A percentile compares a stretch with the other conserved stretches of the same genome.
Evolutionary conservation across 2,888 invertebrate species (phyloP).

Genomic region (Tipula confusa): DNA sequence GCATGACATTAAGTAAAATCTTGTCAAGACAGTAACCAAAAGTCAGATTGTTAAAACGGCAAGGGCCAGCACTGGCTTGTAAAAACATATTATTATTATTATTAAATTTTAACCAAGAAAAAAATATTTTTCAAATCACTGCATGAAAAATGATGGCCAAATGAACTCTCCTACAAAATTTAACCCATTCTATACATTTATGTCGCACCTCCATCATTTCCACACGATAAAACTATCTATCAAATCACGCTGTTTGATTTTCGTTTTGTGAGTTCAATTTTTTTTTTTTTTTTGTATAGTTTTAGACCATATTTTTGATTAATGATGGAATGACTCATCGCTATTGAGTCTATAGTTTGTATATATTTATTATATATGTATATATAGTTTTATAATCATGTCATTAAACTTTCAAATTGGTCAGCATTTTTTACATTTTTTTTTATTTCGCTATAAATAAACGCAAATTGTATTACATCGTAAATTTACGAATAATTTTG

Average conservation of each 20-base stretch:
- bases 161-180: background rate
- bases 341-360: background rate
- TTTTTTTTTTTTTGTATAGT: background rate
- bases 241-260: constrained; percentile 5
- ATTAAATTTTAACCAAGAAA: no score
- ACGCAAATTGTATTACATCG: background rate
- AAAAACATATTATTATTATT: no score
- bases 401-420: constrained; percentile 6
- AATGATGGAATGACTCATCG: constrained; percentile 25
- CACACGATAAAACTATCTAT: constrained; percentile 12
- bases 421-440: background rate
- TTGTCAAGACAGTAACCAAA: no score
- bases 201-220: constrained; percentile 3
- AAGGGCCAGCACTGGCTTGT: no score
- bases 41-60: no score
- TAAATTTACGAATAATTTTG: constrained; percentile 12
- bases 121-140: background rate
- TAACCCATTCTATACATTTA: background rate
- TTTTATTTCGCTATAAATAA: background rate
- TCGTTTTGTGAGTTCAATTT: background rate
- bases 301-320: background rate
- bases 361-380: background rate
- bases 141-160: background rate
- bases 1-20: no score
- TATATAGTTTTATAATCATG: constrained; percentile 3